phyloP scores from a whole-genome alignment of 2,113 vertebrate species.

The Speoplatyrhinus poulsoni region DNA sequence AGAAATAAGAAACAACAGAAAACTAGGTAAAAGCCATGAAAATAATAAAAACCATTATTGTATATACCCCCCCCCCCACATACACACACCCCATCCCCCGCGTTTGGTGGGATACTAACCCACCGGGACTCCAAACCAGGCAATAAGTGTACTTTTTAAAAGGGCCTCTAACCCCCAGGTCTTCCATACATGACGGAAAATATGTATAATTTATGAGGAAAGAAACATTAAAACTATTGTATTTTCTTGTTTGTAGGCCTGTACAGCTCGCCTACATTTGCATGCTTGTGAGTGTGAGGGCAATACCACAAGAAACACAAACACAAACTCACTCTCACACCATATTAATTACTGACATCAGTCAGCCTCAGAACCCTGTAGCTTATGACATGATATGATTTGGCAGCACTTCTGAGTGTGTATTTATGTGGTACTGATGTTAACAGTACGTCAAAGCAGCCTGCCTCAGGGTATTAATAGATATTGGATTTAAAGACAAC shows the following conservation, averaged over 20 bases:
- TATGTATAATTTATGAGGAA: background rate
- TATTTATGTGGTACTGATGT: slow-evolving; percentile 47
- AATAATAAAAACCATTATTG: no score
- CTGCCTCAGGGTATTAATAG: slow-evolving; percentile 38
- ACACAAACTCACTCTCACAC: slow-evolving; percentile 19
- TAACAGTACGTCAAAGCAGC: slow-evolving; percentile 40
- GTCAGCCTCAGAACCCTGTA: slow-evolving; percentile 37
- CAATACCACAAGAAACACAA: slow-evolving; percentile 2
- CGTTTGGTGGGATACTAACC: no score
- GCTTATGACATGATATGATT: slow-evolving; percentile 43
- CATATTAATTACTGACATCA: slow-evolving; percentile 19
- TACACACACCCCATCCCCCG: no score
- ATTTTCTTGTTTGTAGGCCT: background rate
- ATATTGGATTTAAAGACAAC: slow-evolving; percentile 27
- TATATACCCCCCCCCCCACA: no score
- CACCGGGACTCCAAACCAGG: no score
- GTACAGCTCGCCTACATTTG: no score
- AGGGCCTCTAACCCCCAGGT: no score
- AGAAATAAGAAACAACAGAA: no score
- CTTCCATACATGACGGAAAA: background rate
- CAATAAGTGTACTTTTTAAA: no score
- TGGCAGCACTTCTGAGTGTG: slow-evolving; percentile 14
- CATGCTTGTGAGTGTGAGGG: background rate
- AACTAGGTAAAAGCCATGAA: no score
- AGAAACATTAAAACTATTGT: background rate